These are phyloP conservation scores for Pachycephala philippinensis DNA, from an alignment of 2,113 vertebrate species.

Conservation along the genomic window DNA sequence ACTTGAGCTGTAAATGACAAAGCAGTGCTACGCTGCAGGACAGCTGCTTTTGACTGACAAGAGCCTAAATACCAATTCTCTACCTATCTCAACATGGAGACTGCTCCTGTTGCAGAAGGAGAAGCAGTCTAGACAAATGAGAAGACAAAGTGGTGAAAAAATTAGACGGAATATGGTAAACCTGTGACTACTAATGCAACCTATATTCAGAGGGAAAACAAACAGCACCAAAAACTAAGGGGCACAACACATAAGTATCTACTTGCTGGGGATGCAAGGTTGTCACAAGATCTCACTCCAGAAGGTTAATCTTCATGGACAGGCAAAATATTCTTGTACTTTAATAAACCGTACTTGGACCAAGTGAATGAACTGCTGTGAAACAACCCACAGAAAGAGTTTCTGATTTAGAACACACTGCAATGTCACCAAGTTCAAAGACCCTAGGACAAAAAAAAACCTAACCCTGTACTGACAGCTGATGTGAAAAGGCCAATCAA, in stretches of 20 bases:
- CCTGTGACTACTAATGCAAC: neutral
- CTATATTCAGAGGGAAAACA: neutral
- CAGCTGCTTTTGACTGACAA: neutral
- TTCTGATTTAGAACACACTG: neutral
- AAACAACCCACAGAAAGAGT: neutral
- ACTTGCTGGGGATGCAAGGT: neutral
- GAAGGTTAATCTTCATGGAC: neutral
- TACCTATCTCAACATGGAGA: neutral
- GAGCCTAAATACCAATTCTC: neutral
- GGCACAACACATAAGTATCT: neutral
- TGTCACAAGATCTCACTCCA: neutral
- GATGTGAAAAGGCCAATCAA: neutral
- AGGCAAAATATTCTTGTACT: neutral
- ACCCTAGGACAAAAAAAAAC: neutral
- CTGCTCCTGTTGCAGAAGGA: neutral
- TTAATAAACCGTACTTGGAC: neutral
- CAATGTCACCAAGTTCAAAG: neutral
- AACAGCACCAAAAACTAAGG: neutral
- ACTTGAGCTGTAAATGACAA: neutral
- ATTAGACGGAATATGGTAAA: neutral
- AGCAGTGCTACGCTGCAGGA: neutral
- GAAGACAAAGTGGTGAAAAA: neutral
- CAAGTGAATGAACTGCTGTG: neutral
- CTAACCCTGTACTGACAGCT: neutral
- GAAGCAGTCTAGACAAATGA: neutral